Evolutionary conservation across 1,140 invertebrate genomes (phyloP).

Genomic region (Coenobita brevimanus): DNA sequence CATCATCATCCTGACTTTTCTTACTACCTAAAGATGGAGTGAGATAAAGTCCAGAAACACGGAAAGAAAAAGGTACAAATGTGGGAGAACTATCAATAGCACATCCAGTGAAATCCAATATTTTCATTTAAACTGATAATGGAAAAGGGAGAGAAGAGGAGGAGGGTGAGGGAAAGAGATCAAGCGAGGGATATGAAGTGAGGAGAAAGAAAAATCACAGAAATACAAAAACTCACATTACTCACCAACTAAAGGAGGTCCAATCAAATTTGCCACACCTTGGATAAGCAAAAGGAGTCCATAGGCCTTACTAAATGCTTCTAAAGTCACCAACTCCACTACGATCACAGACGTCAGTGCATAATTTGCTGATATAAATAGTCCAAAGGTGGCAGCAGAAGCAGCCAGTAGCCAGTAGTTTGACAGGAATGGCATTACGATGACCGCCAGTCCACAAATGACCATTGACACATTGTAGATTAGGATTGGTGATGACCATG

Average conservation of each 20-base stretch:
- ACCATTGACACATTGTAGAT: slow-evolving; percentile 87
- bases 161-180: too few species aligned
- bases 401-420: slow-evolving; percentile 79
- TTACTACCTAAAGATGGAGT: too few species aligned
- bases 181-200: too few species aligned
- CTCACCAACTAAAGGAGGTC: slow-evolving; percentile 86
- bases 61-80: too few species aligned
- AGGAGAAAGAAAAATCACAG: too few species aligned
- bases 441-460: slow-evolving; percentile 82
- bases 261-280: slow-evolving; percentile 89
- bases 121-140: too few species aligned
- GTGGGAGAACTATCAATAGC: too few species aligned
- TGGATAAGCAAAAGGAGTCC: slow-evolving; percentile 90
- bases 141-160: too few species aligned
- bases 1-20: too few species aligned
- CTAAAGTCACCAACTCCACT: slow-evolving; percentile 87
- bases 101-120: too few species aligned
- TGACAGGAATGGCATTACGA: slow-evolving; percentile 82
- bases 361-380: slow-evolving; percentile 91
- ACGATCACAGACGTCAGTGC: slow-evolving; percentile 89
- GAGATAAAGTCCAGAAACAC: too few species aligned
- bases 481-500: slow-evolving; percentile 82
- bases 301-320: slow-evolving; percentile 92
- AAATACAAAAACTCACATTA: neutral
- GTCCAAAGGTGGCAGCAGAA: slow-evolving; percentile 80